Conservation (phyloP, 1,140 invertebrate genomes). For the Drosophila lini region DNA sequence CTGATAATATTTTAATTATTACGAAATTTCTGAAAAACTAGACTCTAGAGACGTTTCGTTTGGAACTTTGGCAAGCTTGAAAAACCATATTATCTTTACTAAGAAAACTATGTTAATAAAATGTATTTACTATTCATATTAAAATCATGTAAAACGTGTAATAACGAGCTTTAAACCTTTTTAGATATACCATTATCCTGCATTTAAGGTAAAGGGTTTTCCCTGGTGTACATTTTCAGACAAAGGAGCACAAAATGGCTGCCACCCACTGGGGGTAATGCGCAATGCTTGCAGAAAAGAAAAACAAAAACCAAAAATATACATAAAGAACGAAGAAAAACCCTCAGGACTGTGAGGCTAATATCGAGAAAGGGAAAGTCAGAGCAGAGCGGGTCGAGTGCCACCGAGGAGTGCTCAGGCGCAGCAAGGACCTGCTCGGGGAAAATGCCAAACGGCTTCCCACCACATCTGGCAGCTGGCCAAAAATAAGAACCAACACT, state of each 20-base stretch:
- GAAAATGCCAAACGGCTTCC: constrained; percentile 34
- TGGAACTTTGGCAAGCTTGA: not conserved
- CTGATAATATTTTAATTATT: not conserved
- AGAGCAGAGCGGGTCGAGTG: constrained; percentile 12
- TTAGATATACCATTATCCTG: not conserved
- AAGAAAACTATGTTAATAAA: no score
- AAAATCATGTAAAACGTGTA: not conserved
- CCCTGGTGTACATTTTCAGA: constrained; percentile 18
- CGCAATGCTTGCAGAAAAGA: constrained; percentile 30
- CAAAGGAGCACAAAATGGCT: constrained; percentile 39
- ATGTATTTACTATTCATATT: no score
- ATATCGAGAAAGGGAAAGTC: constrained; percentile 58
- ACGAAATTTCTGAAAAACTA: not conserved
- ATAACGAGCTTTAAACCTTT: not conserved
- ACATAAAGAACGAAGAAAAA: constrained; percentile 5
- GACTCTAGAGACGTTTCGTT: not conserved
- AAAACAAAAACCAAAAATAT: not conserved
- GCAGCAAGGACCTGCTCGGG: constrained; percentile 44
- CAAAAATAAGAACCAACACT: constrained; percentile 31
- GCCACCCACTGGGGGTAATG: constrained; percentile 29
- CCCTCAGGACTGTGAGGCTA: constrained; percentile 28
- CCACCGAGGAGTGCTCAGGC: constrained; percentile 46
- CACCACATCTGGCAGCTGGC: constrained; percentile 31
- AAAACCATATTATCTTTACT: no score
- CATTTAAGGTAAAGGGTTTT: not conserved